Evolutionary conservation across 53 echinoderm and acorn worm genomes (phyloP).

Genomic region (Holothuria leucospilota): DNA sequence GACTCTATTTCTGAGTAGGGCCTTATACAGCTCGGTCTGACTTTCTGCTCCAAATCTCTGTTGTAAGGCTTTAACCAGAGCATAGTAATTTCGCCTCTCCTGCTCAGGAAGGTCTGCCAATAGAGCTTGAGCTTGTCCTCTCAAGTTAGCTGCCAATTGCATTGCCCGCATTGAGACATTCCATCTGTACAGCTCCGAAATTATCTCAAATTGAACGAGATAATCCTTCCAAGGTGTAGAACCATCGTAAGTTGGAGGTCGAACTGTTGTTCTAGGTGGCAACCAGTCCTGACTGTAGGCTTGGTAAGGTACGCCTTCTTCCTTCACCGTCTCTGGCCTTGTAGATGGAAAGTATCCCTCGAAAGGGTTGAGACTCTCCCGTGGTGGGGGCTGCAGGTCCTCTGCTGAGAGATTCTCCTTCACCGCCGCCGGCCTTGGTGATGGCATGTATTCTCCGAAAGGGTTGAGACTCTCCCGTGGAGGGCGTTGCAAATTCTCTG

Average conservation of each 20-base stretch:
- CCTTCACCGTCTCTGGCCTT: too few relatives aligned
- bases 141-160: constrained; percentile 6
- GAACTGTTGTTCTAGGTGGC: not conserved
- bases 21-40: not conserved
- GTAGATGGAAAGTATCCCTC: too few relatives aligned
- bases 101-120: constrained; percentile 2
- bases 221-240: not conserved
- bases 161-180: not conserved
- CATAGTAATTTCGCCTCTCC: not conserved
- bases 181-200: constrained; percentile 3
- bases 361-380: too few relatives aligned
- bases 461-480: too few relatives aligned
- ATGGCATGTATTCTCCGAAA: too few relatives aligned
- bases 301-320: too few relatives aligned
- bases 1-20: not conserved
- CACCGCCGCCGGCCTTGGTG: too few relatives aligned
- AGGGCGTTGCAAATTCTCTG: too few relatives aligned
- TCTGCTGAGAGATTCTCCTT: too few relatives aligned
- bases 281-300: too few relatives aligned
- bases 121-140: not conserved
- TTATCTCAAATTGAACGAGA: not conserved
- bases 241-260: not conserved
- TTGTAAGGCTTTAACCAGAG: not conserved
- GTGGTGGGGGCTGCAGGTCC: too few relatives aligned
- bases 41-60: constrained; percentile 1